phyloP scores from a whole-genome alignment of 2,113 vertebrate genomes.

The Mustela lutreola region DNA sequence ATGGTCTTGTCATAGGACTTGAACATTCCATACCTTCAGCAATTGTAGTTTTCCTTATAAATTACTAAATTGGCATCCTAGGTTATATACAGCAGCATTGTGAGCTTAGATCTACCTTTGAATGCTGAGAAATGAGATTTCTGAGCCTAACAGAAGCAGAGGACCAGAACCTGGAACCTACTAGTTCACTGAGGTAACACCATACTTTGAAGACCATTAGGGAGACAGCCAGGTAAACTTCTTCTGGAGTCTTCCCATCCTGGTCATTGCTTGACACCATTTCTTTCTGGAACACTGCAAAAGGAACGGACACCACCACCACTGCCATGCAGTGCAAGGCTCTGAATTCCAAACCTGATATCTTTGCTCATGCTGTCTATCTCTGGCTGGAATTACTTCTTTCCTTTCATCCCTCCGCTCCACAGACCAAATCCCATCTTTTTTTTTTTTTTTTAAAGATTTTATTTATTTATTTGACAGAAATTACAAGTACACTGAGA shows the following conservation, averaged over 20 bases:
- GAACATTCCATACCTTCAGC: background rate
- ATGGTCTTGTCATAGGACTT: background rate
- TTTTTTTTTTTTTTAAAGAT: too few species aligned
- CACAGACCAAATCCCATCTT: background rate
- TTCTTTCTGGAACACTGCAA: background rate
- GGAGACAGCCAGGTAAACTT: background rate
- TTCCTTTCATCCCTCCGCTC: background rate
- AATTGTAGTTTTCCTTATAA: slow-evolving; percentile 34
- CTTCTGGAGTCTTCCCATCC: background rate
- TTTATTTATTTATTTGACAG: too few species aligned
- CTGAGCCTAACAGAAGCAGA: background rate
- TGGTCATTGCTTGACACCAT: background rate
- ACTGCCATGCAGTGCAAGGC: background rate
- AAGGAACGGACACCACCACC: background rate
- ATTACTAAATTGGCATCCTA: slow-evolving; percentile 1
- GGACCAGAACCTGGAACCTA: background rate
- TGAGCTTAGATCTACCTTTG: background rate
- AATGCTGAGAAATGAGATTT: slow-evolving; percentile 18
- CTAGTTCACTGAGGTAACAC: background rate
- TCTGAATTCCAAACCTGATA: slow-evolving; percentile 1
- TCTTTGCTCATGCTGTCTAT: background rate
- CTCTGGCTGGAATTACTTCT: background rate
- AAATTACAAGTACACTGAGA: too few species aligned
- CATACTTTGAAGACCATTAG: background rate
- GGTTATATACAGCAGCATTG: background rate